Evolutionary conservation across 2,113 vertebrate genomes (phyloP).

Genomic region (Pygathrix nemaeus): DNA sequence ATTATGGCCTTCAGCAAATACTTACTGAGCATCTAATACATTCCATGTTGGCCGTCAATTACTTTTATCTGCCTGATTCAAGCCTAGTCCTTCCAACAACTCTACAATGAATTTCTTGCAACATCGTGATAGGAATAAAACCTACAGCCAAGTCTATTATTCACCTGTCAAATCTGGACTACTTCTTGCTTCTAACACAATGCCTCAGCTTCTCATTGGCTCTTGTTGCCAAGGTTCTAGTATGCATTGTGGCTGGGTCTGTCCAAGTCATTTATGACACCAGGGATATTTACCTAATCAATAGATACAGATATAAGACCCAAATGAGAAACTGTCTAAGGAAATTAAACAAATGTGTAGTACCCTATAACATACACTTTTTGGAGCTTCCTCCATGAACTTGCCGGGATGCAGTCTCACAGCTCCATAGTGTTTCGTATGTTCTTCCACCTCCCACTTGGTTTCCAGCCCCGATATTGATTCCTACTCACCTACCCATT

Average conservation of each 20-base stretch:
- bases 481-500: neutral
- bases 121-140: neutral
- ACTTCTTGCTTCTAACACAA: neutral
- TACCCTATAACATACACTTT: neutral
- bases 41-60: neutral
- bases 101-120: neutral
- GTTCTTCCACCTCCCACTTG: neutral
- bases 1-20: neutral
- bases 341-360: neutral
- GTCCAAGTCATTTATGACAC: neutral
- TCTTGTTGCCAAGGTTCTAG: neutral
- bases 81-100: neutral
- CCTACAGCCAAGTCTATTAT: neutral
- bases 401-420: neutral
- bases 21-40: neutral
- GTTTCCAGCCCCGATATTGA: neutral
- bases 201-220: neutral
- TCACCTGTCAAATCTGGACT: neutral
- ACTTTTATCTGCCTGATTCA: neutral
- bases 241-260: neutral
- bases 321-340: neutral
- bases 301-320: neutral
- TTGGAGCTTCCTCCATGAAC: neutral
- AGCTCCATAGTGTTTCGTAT: neutral
- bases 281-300: neutral